A percentile compares a stretch with the other conserved stretches of the same genome.
These are phyloP conservation scores for Isaurus tuberculatus DNA, from an alignment of 92 coral and sea anemone species.

Conservation along the genomic window DNA sequence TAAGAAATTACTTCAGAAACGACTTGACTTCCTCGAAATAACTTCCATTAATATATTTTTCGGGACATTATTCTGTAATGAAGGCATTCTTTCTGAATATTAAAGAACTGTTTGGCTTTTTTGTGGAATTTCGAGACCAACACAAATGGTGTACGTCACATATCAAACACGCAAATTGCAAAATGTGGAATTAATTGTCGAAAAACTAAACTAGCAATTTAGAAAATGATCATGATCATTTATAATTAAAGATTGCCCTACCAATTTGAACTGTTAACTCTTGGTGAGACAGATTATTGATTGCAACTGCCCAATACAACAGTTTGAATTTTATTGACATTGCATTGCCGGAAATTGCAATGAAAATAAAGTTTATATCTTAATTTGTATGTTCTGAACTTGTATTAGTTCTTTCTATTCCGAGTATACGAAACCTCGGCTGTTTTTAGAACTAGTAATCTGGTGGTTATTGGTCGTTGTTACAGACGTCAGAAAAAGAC, in stretches of 20 bases:
- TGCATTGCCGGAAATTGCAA: slow-evolving; percentile 27
- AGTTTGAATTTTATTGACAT: slow-evolving; percentile 4
- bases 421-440: not conserved
- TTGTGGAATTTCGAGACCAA: not conserved
- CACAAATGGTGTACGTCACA: not conserved
- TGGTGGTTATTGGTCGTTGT: no score
- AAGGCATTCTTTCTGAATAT: not conserved
- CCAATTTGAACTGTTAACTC: not conserved
- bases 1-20: not conserved
- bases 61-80: no score
- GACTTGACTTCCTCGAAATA: not conserved
- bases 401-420: not conserved
- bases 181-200: not conserved
- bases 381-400: not conserved
- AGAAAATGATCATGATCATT: not conserved
- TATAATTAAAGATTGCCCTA: not conserved
- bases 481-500: no score
- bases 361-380: slow-evolving; percentile 20
- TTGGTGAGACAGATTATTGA: not conserved
- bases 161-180: no score
- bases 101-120: not conserved
- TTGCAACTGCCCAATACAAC: slow-evolving; percentile 28
- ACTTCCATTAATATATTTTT: not conserved
- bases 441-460: no score
- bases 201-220: not conserved